These are phyloP conservation scores for Cryptocephalus moraei DNA, from an alignment of 2,888 invertebrate genomes.

Conservation along the genomic window DNA sequence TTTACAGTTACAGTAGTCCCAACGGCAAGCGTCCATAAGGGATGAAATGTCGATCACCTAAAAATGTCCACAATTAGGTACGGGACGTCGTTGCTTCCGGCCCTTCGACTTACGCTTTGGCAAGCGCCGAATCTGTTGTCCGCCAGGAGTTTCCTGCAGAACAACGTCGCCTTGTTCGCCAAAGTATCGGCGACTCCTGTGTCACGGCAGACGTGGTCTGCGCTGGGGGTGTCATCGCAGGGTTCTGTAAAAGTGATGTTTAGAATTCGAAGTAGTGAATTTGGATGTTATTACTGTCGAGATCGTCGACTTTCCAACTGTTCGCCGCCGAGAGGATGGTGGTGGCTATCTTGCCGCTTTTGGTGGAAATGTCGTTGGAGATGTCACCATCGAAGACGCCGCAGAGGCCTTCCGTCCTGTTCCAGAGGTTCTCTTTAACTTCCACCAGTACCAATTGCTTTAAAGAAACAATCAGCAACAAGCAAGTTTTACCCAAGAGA, in stretches of 20 bases:
- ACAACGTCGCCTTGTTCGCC: constrained; percentile 42
- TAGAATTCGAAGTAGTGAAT: not conserved
- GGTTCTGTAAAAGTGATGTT: constrained; percentile 40
- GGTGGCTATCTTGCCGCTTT: constrained; percentile 43
- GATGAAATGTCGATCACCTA: constrained; percentile 49
- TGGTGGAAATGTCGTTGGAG: constrained; percentile 56
- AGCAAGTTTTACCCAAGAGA: no score
- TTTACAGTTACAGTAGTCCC: constrained; percentile 65
- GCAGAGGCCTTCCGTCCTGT: constrained; percentile 72
- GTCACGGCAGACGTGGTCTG: constrained; percentile 42
- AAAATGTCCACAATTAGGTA: constrained; percentile 2
- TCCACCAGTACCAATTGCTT: constrained; percentile 58
- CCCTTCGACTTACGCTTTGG: constrained; percentile 16
- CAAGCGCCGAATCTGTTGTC: constrained; percentile 58
- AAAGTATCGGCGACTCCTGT: constrained; percentile 17
- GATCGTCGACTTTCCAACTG: constrained; percentile 46
- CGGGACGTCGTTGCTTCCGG: no score
- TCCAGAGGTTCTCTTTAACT: constrained; percentile 60
- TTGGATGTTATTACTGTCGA: constrained; percentile 25
- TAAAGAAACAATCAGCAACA: constrained; percentile 10
- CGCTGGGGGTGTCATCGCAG: constrained; percentile 45
- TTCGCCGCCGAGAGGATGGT: constrained; percentile 44
- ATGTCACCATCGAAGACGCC: constrained; percentile 64
- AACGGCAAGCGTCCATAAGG: constrained; percentile 62
- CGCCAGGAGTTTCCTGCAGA: constrained; percentile 53